A percentile compares a stretch with the other conserved stretches of the same genome.
Evolutionary conservation across 2,888 invertebrate genomes (phyloP).

Genomic region (Eristalis tenax): DNA sequence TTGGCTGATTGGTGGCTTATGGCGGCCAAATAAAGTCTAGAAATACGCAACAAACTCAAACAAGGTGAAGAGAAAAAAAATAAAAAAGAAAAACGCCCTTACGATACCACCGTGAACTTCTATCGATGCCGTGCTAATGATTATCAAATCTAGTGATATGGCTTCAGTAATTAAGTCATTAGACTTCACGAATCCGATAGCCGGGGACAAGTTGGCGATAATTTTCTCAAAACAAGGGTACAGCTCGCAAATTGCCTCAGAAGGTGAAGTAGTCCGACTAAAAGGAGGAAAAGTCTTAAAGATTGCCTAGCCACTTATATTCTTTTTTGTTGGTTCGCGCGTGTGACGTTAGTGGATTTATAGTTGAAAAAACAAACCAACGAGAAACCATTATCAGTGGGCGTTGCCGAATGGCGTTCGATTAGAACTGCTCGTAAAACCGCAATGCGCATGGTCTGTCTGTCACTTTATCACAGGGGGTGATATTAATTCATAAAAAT

Average conservation of each 20-base stretch:
- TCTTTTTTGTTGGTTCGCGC: background rate
- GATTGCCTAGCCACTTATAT: background rate
- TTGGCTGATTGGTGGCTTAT: background rate
- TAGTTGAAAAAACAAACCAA: background rate
- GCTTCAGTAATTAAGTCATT: background rate
- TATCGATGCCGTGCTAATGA: background rate
- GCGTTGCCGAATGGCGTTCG: conserved; percentile 56
- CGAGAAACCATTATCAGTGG: conserved; percentile 30
- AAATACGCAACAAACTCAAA: background rate
- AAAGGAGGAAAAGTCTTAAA: background rate
- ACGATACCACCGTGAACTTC: background rate
- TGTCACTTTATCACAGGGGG: conserved; percentile 10
- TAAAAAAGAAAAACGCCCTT: background rate
- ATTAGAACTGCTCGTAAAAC: conserved; percentile 49
- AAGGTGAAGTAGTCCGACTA: too few relatives aligned
- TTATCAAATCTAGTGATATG: background rate
- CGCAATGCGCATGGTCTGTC: conserved; percentile 48
- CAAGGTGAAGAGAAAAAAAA: background rate
- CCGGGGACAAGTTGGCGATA: background rate
- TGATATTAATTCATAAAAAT: conserved; percentile 54
- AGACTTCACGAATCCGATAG: background rate
- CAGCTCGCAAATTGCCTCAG: background rate
- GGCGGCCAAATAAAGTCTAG: background rate
- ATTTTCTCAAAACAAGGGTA: background rate
- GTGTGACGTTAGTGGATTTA: conserved; percentile 39